phyloP scores from a whole-genome alignment of 2,113 vertebrate genomes.

The Heterochromis multidens region DNA sequence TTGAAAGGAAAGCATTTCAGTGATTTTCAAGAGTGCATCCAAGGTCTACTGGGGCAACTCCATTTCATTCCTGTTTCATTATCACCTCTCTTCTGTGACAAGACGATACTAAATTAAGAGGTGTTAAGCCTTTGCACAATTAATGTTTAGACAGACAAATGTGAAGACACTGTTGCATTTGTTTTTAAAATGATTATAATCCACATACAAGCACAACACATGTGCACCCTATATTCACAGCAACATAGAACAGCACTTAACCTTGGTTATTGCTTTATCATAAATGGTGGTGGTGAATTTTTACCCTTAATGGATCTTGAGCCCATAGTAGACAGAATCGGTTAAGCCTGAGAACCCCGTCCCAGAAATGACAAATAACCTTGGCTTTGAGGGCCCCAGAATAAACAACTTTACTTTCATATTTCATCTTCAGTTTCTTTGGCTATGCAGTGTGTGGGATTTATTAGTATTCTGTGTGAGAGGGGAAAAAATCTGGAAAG shows the following conservation, averaged over 20 bases:
- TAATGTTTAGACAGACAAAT: background rate
- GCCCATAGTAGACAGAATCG: background rate
- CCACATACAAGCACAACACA: background rate
- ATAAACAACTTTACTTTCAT: constrained; percentile 13
- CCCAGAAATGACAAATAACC: constrained; percentile 15
- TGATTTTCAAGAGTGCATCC: background rate
- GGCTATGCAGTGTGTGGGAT: background rate
- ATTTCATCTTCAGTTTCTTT: background rate
- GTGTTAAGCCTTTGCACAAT: background rate
- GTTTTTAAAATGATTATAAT: background rate
- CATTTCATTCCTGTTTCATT: background rate
- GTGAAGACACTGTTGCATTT: background rate
- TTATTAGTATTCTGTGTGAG: constrained; percentile 32
- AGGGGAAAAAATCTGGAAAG: background rate
- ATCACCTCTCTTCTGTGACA: background rate
- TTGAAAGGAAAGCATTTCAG: background rate
- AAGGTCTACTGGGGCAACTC: background rate
- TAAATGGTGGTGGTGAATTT: background rate
- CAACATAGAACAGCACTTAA: background rate
- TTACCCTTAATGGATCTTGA: background rate
- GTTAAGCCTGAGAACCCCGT: background rate
- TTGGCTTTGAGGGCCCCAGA: background rate
- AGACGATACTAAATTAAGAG: background rate
- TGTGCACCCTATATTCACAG: background rate
- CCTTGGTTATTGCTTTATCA: background rate